These are phyloP conservation scores for Steinernema carpocapsae DNA, from an alignment of 2,888 invertebrate genomes.

Conservation along the genomic window DNA sequence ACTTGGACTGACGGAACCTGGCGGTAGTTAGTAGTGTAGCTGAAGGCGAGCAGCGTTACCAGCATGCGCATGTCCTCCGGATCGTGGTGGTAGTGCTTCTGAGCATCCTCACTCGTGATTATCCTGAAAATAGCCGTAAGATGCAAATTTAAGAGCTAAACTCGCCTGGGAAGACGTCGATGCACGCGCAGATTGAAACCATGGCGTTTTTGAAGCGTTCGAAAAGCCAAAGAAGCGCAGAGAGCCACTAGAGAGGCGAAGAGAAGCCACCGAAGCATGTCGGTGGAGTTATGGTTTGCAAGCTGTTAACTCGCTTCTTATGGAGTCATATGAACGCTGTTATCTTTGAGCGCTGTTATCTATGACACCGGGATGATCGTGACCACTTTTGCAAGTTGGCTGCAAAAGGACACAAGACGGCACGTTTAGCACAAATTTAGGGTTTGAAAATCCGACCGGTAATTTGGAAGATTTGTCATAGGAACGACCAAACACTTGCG, in stretches of 20 bases:
- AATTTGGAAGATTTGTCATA: too few species aligned
- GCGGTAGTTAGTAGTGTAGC: not conserved
- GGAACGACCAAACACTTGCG: too few species aligned
- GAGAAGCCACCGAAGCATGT: conserved; percentile 12
- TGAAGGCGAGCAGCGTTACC: not conserved
- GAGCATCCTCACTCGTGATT: too few species aligned
- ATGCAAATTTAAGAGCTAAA: not conserved
- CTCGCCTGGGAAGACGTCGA: not conserved
- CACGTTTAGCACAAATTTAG: too few species aligned
- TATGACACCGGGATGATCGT: too few species aligned
- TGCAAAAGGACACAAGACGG: too few species aligned
- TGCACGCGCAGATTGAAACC: not conserved
- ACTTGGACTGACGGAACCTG: not conserved
- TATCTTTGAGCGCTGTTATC: too few species aligned
- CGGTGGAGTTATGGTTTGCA: not conserved
- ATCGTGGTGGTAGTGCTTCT: conserved; percentile 27
- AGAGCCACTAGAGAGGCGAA: not conserved
- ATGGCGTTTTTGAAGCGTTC: not conserved
- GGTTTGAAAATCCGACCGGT: too few species aligned
- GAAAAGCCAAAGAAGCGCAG: not conserved
- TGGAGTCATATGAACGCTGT: too few species aligned
- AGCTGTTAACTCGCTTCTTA: too few species aligned
- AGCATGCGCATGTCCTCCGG: not conserved
- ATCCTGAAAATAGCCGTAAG: not conserved
- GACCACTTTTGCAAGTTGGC: too few species aligned